Evolutionary conservation across 2,113 vertebrate genomes (phyloP).

Genomic region (Poeciliopsis prolifica): DNA sequence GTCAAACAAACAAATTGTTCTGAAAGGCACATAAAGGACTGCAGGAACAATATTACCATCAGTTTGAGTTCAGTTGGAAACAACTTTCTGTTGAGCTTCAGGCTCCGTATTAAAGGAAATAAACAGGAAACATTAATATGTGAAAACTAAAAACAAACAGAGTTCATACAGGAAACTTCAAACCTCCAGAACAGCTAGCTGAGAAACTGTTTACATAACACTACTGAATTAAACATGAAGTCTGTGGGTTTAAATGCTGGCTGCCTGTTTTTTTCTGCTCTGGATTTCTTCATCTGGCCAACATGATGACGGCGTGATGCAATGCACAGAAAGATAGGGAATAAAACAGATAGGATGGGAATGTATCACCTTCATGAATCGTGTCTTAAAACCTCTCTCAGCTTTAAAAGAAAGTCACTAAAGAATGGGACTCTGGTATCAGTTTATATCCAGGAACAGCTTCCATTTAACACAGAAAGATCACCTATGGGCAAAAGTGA

Average conservation of each 20-base stretch:
- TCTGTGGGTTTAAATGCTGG: not conserved
- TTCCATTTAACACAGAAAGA: no score
- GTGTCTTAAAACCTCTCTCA: not conserved
- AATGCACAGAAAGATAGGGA: not conserved
- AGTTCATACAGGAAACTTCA: not conserved
- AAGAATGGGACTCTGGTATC: not conserved
- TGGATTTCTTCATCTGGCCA: not conserved
- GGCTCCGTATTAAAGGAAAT: not conserved
- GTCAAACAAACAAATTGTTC: no score
- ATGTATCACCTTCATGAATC: not conserved
- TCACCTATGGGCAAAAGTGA: not conserved
- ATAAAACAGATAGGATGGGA: not conserved
- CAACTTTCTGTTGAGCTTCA: not conserved
- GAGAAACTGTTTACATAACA: not conserved
- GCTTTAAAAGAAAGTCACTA: not conserved
- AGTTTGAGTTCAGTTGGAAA: no score
- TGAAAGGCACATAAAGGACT: no score
- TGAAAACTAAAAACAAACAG: not conserved
- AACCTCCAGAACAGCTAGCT: not conserved
- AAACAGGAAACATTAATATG: not conserved
- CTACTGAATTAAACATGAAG: slow-evolving; percentile 5
- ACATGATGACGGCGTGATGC: not conserved
- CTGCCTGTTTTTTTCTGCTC: not conserved
- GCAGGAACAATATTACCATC: no score
- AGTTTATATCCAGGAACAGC: not conserved